Evolutionary conservation across 2,888 invertebrate genomes (phyloP).

Genomic region (Malachius bipustulatus): DNA sequence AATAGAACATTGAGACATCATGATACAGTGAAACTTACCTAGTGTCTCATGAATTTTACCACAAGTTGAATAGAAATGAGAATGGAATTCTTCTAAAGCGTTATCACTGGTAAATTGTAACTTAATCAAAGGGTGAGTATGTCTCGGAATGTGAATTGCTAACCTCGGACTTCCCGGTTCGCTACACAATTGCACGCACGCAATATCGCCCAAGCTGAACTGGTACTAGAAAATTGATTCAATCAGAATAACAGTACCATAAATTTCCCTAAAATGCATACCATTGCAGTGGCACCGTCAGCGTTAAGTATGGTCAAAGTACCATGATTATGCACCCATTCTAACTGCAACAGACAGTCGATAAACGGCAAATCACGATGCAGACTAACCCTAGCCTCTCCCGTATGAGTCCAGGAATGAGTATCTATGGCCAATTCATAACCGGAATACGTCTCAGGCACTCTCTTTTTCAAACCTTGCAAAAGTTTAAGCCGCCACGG

Average conservation of each 20-base stretch:
- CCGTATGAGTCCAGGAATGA: conserved; percentile 76
- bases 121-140: conserved; percentile 49
- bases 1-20: not conserved
- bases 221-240: conserved; percentile 37
- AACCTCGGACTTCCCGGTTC: conserved; percentile 70
- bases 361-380: conserved; percentile 42
- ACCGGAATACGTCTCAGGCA: conserved; percentile 29
- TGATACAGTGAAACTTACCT: conserved; percentile 20
- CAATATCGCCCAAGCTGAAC: conserved; percentile 65
- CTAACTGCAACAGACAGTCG: conserved; percentile 68
- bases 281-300: conserved; percentile 65
- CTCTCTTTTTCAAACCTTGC: conserved; percentile 50
- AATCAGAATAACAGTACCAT: no score
- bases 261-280: no score
- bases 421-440: conserved; percentile 74
- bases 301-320: conserved; percentile 61
- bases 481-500: conserved; percentile 68
- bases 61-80: conserved; percentile 56
- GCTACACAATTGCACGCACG: conserved; percentile 63
- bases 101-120: conserved; percentile 72
- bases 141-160: conserved; percentile 58
- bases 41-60: conserved; percentile 27
- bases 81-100: conserved; percentile 83
- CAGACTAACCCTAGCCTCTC: conserved; percentile 51
- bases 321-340: conserved; percentile 61